Evolutionary conservation across 1,140 invertebrate genomes (phyloP), one percentile per base, ranked within the genome.

Genomic region (Gerris buenoi): DNA sequence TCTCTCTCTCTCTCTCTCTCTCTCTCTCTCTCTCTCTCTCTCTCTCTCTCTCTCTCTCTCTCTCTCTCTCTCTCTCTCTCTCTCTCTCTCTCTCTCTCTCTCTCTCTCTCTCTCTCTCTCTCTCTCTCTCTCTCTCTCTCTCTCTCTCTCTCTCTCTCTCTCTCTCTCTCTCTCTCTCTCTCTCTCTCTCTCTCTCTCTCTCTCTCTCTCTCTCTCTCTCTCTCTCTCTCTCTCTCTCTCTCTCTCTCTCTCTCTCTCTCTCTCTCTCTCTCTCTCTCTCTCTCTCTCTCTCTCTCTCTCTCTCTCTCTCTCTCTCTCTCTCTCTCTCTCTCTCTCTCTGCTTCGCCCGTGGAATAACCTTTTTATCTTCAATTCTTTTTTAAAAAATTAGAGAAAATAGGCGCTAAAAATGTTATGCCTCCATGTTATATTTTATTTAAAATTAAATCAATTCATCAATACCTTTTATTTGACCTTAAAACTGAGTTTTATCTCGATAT

Each of bases 61-160:
- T 59, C 60, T 59, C 63, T 61, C 64, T 27, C 64, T 65, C 58
- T 62, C 59, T 67, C 61, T 62, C 61, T 67, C 59, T 67, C 61
- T 46, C 61, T 29, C 65, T 62, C 29, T 62, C 61, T 62, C 59
- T 67, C 61, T 62, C 61, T 62, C 65, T 62, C 29, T 33, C 61
- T 67, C 65, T 62, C 61, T 62, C 29, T 67, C 65, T 62, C 61
- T 62, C 28, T 67, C 65, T 61, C 60, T 29, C 60, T 66, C 65
- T 66, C 60, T 22, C 27, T 60, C 65, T 60, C 60, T 60, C 57
- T 22, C 60, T 66, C 2, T 60, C 65, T 60, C 60, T 27, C 60
- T 66, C 57, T 61, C 60, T 61, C 65, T 66, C 57, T 59, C 57
- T 61, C 60, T 60, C 57, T 66, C 57, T 27, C 27, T 66, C 65